These are phyloP conservation scores for Lutjanus campechanus DNA, from an alignment of 2,797 vertebrate genomes.

Conservation along the genomic window DNA sequence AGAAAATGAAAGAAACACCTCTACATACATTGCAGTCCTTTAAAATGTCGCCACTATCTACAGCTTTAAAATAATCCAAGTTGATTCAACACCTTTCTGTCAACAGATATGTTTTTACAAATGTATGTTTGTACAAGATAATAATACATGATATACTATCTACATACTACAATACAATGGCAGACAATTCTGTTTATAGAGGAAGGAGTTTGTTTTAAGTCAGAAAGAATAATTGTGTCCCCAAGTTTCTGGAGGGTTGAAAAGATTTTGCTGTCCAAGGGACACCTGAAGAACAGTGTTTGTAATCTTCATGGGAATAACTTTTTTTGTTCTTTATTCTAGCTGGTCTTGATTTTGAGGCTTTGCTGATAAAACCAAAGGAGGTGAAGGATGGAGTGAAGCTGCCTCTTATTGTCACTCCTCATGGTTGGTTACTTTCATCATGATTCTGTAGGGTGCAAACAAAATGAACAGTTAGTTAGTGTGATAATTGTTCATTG, in stretches of 20 bases:
- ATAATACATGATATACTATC: background rate
- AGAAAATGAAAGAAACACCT: slow-evolving; percentile 12
- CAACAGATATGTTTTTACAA: background rate
- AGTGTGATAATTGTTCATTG: background rate
- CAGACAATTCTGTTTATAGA: background rate
- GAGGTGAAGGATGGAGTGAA: slow-evolving; percentile 81
- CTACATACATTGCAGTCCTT: background rate
- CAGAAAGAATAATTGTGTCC: background rate
- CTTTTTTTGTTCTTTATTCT: slow-evolving; percentile 40
- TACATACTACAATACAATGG: background rate
- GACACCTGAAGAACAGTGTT: background rate
- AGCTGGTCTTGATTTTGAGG: slow-evolving; percentile 94
- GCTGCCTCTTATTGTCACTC: slow-evolving; percentile 91
- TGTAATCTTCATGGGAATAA: background rate
- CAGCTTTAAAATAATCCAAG: too few species aligned
- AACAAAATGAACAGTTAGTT: background rate
- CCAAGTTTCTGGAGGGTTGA: background rate
- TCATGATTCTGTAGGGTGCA: background rate
- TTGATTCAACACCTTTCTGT: background rate
- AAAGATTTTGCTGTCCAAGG: background rate
- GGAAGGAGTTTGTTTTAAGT: background rate
- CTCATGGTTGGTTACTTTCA: slow-evolving; percentile 89
- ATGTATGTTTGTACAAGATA: background rate
- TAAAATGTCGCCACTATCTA: background rate
- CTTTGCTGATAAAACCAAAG: slow-evolving; percentile 91